These are phyloP conservation scores for Subanguina moxae DNA, from an alignment of 1,140 invertebrate genomes.

Conservation along the genomic window DNA sequence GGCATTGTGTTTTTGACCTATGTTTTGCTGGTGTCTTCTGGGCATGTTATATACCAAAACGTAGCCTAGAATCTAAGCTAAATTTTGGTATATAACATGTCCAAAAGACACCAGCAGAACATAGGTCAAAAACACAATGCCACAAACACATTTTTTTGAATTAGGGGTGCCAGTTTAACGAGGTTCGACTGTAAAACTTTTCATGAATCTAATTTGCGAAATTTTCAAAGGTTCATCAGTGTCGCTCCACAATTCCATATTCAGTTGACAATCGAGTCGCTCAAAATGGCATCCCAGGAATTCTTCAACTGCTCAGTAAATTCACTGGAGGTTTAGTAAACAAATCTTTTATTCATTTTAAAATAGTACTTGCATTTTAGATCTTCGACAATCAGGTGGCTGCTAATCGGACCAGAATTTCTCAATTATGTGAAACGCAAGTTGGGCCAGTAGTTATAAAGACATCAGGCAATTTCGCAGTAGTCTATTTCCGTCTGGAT, in stretches of 20 bases:
- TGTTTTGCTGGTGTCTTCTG: no score
- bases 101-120: no score
- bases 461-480: slow-evolving; percentile 27
- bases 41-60: no score
- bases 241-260: slow-evolving; percentile 32
- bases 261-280: slow-evolving; percentile 19
- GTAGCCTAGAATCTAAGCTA: no score
- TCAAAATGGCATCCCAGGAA: slow-evolving; percentile 23
- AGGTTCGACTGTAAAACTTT: no score
- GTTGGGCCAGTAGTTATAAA: slow-evolving; percentile 10
- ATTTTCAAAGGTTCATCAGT: slow-evolving; percentile 16
- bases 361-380: slow-evolving; percentile 4
- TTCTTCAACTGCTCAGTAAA: slow-evolving; percentile 30
- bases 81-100: no score
- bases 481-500: slow-evolving; percentile 26
- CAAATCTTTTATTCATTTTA: slow-evolving; percentile 3
- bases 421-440: slow-evolving; percentile 6
- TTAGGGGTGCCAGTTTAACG: no score
- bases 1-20: no score
- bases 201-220: not conserved
- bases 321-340: slow-evolving; percentile 21
- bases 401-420: slow-evolving; percentile 24
- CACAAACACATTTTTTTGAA: no score
- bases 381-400: slow-evolving; percentile 22
- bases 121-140: no score